Conservation (phyloP, 1,140 invertebrate genomes). For the Drosophila erecta region DNA sequence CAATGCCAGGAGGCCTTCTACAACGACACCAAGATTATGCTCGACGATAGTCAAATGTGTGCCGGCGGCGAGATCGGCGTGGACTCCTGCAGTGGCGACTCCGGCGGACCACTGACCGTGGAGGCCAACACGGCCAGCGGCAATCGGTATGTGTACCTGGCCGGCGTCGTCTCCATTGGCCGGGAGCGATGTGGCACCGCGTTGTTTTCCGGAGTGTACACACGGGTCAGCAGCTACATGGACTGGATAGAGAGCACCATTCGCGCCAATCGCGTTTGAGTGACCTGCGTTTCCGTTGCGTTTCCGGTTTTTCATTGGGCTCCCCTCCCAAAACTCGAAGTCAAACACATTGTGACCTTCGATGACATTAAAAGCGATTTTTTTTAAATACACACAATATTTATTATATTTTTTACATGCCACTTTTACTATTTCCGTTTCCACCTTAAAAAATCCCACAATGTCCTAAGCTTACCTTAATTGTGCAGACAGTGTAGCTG, state of each 20-base stretch:
- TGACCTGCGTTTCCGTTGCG: background rate
- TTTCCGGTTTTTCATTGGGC: background rate
- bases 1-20: constrained; percentile 39
- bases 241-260: constrained; percentile 67
- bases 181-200: constrained; percentile 28
- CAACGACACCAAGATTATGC: background rate
- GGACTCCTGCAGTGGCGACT: constrained; percentile 71
- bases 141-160: constrained; percentile 53
- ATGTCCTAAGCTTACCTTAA: background rate
- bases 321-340: background rate
- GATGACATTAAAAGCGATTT: background rate
- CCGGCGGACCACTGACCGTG: constrained; percentile 68
- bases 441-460: background rate
- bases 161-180: constrained; percentile 61
- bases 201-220: constrained; percentile 58
- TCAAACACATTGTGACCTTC: background rate
- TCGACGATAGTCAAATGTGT: constrained; percentile 57
- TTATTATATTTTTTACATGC: background rate
- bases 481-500: background rate
- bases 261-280: constrained; percentile 26
- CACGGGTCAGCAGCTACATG: constrained; percentile 52
- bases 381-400: constrained; percentile 3
- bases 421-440: background rate
- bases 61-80: constrained; percentile 54
- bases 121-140: constrained; percentile 33